Evolutionary conservation across 2,113 vertebrate genomes (phyloP).

Genomic region (Sinocyclocheilus rhinocerous): DNA sequence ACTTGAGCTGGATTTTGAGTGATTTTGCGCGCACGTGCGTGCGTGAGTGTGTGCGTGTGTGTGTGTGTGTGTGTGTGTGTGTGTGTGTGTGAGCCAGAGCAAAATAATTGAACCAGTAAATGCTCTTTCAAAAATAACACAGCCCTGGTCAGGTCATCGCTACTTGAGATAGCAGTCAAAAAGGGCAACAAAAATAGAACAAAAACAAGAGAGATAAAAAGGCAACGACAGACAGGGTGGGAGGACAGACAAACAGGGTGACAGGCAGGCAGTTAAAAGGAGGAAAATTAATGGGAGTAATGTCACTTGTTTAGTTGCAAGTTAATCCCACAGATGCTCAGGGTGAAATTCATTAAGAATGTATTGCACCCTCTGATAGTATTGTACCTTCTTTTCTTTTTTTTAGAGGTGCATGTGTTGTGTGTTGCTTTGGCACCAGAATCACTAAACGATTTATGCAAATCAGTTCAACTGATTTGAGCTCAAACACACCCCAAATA

Average conservation of each 20-base stretch:
- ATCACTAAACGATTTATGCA: neutral
- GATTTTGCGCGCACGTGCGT: neutral
- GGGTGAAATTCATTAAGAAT: neutral
- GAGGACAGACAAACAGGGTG: neutral
- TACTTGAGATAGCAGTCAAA: slow-evolving; percentile 25
- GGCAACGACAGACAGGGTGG: neutral
- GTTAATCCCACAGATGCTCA: neutral
- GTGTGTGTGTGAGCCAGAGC: neutral
- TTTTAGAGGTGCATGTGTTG: neutral
- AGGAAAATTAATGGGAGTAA: neutral
- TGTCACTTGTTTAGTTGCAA: neutral
- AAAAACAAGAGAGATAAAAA: slow-evolving; percentile 20
- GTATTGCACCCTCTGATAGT: neutral
- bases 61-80: too few species aligned
- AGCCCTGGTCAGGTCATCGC: neutral
- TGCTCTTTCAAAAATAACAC: slow-evolving; percentile 31
- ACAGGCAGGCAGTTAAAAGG: neutral
- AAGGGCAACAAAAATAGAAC: slow-evolving; percentile 1
- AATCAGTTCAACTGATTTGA: neutral
- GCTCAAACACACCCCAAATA: neutral
- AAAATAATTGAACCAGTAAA: slow-evolving; percentile 34
- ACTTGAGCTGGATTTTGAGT: slow-evolving; percentile 25
- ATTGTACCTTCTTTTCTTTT: too few species aligned
- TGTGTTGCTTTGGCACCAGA: neutral
- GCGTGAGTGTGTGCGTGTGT: too few species aligned